Conservation (phyloP, 2,797 vertebrate genomes). For the Meriones psammophilus region DNA sequence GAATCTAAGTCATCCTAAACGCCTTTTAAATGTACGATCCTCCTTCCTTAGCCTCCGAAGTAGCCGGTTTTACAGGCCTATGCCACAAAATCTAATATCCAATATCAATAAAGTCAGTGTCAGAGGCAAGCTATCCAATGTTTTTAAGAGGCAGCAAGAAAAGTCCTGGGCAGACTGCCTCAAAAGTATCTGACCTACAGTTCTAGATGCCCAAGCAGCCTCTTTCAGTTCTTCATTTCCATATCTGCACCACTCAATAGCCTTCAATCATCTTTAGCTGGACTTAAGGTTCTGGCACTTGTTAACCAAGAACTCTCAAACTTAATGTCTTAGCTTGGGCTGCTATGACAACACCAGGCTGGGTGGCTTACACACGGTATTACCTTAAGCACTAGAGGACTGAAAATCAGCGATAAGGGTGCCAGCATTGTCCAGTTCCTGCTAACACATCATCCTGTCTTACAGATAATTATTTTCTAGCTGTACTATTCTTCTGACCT, state of each 20-base stretch:
- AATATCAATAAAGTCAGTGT: background rate
- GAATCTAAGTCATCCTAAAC: background rate
- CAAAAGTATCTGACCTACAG: background rate
- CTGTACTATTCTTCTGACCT: background rate
- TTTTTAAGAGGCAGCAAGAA: background rate
- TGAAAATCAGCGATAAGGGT: background rate
- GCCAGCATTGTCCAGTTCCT: background rate
- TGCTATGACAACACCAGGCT: constrained; percentile 6
- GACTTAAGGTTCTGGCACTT: constrained; percentile 18
- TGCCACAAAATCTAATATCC: background rate
- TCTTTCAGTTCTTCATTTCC: constrained; percentile 29
- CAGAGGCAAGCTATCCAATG: background rate
- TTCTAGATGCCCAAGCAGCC: background rate
- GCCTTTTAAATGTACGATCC: background rate
- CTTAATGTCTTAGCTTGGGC: background rate
- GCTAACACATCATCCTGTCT: background rate
- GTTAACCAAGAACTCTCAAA: background rate
- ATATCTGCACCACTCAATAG: background rate
- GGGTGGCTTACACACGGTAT: background rate
- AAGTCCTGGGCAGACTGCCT: background rate
- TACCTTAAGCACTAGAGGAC: background rate
- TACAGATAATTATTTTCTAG: background rate
- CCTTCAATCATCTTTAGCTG: background rate
- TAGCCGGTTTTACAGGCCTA: background rate
- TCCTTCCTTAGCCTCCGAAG: background rate